Conservation (phyloP, 1,140 invertebrate genomes). For the Grapholita molesta region DNA sequence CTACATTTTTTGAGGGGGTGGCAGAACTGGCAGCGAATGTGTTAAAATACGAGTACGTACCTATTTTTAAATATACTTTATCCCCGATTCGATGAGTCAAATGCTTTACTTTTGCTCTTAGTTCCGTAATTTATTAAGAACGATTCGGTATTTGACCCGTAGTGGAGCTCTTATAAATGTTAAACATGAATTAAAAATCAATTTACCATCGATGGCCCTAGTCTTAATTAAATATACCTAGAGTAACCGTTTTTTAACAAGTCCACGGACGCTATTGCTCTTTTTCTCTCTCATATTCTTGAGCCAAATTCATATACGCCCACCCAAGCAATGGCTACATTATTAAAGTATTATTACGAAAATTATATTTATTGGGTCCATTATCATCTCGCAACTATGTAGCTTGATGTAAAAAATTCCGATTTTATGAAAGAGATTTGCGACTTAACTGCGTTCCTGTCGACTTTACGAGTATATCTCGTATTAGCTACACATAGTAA, state of each 20-base stretch:
- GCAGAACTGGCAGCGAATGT: no score
- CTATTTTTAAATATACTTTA: background rate
- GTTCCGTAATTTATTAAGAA: background rate
- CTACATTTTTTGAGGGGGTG: no score
- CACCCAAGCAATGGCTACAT: background rate
- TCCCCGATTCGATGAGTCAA: background rate
- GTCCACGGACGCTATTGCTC: no score
- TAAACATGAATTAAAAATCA: background rate
- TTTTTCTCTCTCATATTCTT: no score
- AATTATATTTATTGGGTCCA: background rate
- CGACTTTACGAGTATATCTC: background rate
- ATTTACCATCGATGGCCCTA: background rate
- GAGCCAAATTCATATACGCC: no score
- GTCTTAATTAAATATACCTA: background rate
- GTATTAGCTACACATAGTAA: background rate
- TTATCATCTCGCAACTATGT: slow-evolving; percentile 1
- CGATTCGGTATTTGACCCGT: background rate
- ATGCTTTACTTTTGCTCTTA: background rate
- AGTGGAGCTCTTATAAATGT: background rate
- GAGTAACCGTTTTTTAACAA: no score
- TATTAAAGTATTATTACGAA: background rate
- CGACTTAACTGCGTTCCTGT: background rate
- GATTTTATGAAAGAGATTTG: slow-evolving; percentile 7
- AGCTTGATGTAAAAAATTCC: slow-evolving; percentile 9
- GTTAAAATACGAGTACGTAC: no score